Base-by-base conservation (phyloP, 2,888 invertebrate species). In the Glaucopsyche alexis region DNA sequence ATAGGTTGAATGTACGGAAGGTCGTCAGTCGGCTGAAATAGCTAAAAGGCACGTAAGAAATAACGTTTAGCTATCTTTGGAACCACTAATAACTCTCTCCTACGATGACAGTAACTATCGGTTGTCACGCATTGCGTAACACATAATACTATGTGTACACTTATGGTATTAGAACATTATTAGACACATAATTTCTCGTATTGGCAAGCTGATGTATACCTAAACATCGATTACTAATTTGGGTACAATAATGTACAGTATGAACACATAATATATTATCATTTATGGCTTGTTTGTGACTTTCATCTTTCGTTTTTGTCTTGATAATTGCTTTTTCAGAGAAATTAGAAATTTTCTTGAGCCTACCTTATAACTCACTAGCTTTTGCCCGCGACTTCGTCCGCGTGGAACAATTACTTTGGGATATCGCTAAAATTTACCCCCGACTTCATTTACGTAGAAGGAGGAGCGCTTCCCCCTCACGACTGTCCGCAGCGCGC, bases 121-220 rank as follows among this genome's bases (percentile, higher is more conserved):
- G 69, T 69, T 49, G 49, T 69, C 69, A 69, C 69, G 69, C 69
- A 69, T 69, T 69, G 69, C 49, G 49, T 69, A 49, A 69, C 45
- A 65, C 40, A 47, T 45, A 67, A 67, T 47, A 8, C 69, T 29
- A 69, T 69, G 49, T n/a, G 14, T 14, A 69, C 69, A 69, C 69
- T 69, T 29, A 69, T 69, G 69, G 29, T 29, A 69, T 69, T 69
- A 69, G 42, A 29, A 29, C 29, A 29, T 29, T 29, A 29, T 60
- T 29, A 55, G n/a, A 55, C 16, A 55, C 55, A 64, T 11, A 67
- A 42, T 67, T 67, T 7, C 45, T 67, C 45, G 16, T 66, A 66
- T 67, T 38, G 13, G 29, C 60, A 60, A 19, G 9, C 19, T 19
- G 55, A 16, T 42, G 47, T 47, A 13, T 47, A 13, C 60, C 29